A percentile compares a stretch with the other conserved stretches of the same genome.
phyloP scores from a whole-genome alignment of 2,797 vertebrate genomes.

The Coregonus ussuriensis region DNA sequence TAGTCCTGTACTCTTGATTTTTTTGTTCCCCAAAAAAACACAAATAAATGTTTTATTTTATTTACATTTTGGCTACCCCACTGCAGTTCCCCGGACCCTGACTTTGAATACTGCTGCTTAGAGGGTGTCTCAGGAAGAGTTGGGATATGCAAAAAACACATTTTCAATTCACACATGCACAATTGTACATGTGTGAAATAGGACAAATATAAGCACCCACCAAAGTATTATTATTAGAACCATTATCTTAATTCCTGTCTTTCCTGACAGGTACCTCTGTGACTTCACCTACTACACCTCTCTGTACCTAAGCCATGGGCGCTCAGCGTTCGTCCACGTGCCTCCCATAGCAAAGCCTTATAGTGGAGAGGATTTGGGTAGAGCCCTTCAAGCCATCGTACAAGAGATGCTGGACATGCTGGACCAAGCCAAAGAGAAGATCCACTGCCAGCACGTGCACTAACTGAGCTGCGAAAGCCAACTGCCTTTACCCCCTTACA shows the following conservation, averaged over 20 bases:
- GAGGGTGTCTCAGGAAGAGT: no score
- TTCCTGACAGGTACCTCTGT: conserved; percentile 85
- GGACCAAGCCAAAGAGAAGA: conserved; percentile 78
- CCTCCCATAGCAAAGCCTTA: conserved; percentile 90
- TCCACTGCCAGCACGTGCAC: conserved; percentile 75
- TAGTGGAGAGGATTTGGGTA: conserved; percentile 84
- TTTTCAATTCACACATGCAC: no score
- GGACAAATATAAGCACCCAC: no score
- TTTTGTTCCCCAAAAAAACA: no score
- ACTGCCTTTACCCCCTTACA: conserved; percentile 50
- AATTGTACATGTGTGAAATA: no score
- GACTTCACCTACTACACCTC: conserved; percentile 96
- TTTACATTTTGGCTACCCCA: no score
- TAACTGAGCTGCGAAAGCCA: conserved; percentile 63
- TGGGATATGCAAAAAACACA: no score
- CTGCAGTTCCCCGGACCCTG: no score
- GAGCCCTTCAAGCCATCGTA: conserved; percentile 84
- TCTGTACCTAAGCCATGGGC: conserved; percentile 85
- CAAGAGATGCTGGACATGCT: conserved; percentile 83
- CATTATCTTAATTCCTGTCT: neutral
- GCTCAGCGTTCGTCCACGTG: conserved; percentile 89
- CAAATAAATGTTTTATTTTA: no score
- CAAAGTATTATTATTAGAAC: neutral
- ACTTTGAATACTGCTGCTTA: no score
- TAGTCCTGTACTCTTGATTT: no score